phyloP scores from a whole-genome alignment of 2,797 vertebrate genomes.

The Cyprinodon diabolis region DNA sequence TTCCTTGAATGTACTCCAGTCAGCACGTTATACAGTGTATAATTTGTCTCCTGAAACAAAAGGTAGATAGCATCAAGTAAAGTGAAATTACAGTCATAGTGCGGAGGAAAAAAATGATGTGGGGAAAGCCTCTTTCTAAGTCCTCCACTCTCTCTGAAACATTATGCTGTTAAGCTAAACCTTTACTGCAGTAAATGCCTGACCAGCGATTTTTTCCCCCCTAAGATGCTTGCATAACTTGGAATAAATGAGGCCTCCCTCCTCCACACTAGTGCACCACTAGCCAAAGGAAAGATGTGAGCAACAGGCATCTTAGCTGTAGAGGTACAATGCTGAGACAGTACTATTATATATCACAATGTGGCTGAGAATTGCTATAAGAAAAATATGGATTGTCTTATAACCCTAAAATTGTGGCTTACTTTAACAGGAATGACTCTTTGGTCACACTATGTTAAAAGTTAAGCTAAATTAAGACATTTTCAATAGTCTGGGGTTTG shows the following conservation, averaged over 20 bases:
- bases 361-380: not conserved
- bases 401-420: too few relatives aligned
- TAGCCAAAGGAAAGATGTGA: conserved; percentile 49
- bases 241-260: conserved; percentile 74
- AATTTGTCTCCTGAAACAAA: conserved; percentile 37
- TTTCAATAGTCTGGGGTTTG: not conserved
- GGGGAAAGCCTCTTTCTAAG: conserved; percentile 55
- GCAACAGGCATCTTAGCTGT: conserved; percentile 72
- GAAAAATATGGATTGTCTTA: too few relatives aligned
- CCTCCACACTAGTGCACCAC: conserved; percentile 74
- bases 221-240: conserved; percentile 81
- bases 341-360: not conserved
- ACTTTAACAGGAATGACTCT: not conserved
- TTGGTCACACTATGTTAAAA: not conserved
- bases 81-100: conserved; percentile 30
- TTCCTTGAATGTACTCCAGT: conserved; percentile 60
- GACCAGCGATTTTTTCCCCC: conserved; percentile 65
- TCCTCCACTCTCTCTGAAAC: conserved; percentile 51
- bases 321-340: conserved; percentile 10
- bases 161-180: conserved; percentile 48
- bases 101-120: conserved; percentile 2
- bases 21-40: conserved; percentile 62
- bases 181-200: conserved; percentile 60
- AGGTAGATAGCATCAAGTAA: conserved; percentile 40
- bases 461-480: not conserved